Conservation (phyloP, 1,140 invertebrate genomes). For the Hetaerina americana region DNA sequence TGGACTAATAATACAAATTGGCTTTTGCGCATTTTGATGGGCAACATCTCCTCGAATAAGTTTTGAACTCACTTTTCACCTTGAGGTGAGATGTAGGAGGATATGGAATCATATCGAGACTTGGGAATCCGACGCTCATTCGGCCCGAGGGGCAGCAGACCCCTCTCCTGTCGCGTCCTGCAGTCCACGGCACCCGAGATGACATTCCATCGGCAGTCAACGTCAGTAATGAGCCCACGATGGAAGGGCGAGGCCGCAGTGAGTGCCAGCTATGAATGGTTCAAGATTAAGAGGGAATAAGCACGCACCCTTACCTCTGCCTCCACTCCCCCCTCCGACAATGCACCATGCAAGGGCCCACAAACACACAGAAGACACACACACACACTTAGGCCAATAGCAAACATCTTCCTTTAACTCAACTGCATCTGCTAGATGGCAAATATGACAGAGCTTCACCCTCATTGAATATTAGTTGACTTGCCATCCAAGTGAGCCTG, state of each 20-base stretch:
- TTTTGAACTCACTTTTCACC: constrained; percentile 57
- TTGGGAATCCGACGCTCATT: constrained; percentile 84
- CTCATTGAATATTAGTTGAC: no score
- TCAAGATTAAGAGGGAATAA: not conserved
- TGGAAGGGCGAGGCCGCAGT: constrained; percentile 93
- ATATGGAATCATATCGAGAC: constrained; percentile 95
- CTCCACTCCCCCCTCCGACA: not conserved
- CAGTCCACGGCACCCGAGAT: constrained; percentile 93
- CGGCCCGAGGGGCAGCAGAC: constrained; percentile 54
- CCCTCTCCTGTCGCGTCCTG: constrained; percentile 86
- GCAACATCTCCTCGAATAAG: no score
- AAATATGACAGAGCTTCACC: no score
- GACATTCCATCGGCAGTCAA: constrained; percentile 94
- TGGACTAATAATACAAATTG: no score
- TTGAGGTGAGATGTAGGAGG: constrained; percentile 84
- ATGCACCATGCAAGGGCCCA: no score
- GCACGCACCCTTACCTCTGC: not conserved
- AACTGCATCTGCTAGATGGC: no score
- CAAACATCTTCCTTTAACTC: no score
- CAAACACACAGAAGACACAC: no score
- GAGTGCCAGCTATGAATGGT: constrained; percentile 61
- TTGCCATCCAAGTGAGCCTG: no score
- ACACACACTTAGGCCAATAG: no score
- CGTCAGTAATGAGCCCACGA: constrained; percentile 84
- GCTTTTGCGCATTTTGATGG: no score